Percentiles rank a stretch among this genome's conserved stretches.
These are phyloP conservation scores for Pogoniulus pusillus DNA, from an alignment of 2,797 vertebrate genomes.

Conservation along the genomic window DNA sequence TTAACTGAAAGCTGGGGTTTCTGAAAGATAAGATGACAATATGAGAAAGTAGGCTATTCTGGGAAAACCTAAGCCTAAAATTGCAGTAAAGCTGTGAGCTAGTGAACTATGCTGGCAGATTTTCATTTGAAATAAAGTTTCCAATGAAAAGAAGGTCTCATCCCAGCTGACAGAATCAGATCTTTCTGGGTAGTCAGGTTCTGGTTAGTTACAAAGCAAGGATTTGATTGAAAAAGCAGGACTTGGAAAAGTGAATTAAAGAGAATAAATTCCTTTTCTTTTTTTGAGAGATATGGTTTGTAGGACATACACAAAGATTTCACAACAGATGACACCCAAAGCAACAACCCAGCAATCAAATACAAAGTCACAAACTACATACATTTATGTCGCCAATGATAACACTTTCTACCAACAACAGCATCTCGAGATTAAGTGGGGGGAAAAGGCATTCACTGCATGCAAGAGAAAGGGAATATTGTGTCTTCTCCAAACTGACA, in stretches of 20 bases:
- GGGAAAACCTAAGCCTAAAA: constrained; percentile 39
- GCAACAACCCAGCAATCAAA: neutral
- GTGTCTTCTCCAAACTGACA: neutral
- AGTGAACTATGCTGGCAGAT: constrained; percentile 53
- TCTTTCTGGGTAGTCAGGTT: constrained; percentile 22
- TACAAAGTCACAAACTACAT: neutral
- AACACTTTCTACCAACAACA: neutral
- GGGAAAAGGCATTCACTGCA: neutral
- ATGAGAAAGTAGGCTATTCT: constrained; percentile 43
- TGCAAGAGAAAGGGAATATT: neutral
- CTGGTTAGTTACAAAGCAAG: neutral
- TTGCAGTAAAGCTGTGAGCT: constrained; percentile 47
- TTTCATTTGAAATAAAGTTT: neutral
- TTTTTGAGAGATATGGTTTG: neutral
- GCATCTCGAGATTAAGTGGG: neutral
- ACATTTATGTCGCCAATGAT: neutral
- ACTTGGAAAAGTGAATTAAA: neutral
- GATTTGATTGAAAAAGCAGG: neutral
- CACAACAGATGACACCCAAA: neutral
- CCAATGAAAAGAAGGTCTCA: neutral
- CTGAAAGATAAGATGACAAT: constrained; percentile 50
- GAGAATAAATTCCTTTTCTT: neutral
- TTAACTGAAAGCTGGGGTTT: constrained; percentile 31
- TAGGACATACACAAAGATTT: neutral
- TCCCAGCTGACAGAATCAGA: constrained; percentile 32